Evolutionary conservation across 2,113 vertebrate genomes (phyloP), one percentile per base, ranked within the genome.

Genomic region (Meles meles): DNA sequence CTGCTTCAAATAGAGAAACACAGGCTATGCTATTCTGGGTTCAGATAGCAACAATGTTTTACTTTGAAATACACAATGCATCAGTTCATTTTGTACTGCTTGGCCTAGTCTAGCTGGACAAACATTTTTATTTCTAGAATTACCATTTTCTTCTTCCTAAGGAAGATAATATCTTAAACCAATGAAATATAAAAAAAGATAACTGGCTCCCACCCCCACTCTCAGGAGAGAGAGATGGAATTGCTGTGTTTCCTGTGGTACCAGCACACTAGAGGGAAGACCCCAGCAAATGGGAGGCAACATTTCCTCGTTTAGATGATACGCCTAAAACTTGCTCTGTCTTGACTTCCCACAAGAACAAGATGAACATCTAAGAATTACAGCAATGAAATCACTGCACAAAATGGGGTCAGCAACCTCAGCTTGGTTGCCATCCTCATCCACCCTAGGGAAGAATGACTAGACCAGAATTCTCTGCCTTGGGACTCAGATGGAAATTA

Each of bases 21-120:
- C 18, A 69, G 52, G 31, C 52, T 27, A 27, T 89, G 47, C 59
- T 96, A 8, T 86, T 88, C 67, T 79, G 47, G 47, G 72, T 92
- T 96, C 44, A 91, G 77, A 95, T n/a, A 95, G 77, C 52, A 96
- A 85, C 85, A 96, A 25, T 80, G 37, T 91, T 97, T 94, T 83
- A 61, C 37, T 96, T 87, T 96, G 95, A 97, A 94, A 82, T 72
- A 76, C 47, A 67, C n/a, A 86, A 1, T 86, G n/a, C 47, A n/a
- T 81, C 59, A 42, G 34, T 82, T 93, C 2, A 90, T 67, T 97
- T 97, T 93, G 47, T 71, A 76, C 37, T 86, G 25, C 34, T 93
- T 89, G 47, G 67, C 47, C 59, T 4, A 37, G 55, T 39, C 61
- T 93, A 23, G 52, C 8, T 8, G 52, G 76, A 34, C 34, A 96